Percentiles rank a stretch among this genome's conserved stretches.
Conservation (phyloP, 2,888 invertebrate genomes). For the Drosophila nr. perissopoda region DNA sequence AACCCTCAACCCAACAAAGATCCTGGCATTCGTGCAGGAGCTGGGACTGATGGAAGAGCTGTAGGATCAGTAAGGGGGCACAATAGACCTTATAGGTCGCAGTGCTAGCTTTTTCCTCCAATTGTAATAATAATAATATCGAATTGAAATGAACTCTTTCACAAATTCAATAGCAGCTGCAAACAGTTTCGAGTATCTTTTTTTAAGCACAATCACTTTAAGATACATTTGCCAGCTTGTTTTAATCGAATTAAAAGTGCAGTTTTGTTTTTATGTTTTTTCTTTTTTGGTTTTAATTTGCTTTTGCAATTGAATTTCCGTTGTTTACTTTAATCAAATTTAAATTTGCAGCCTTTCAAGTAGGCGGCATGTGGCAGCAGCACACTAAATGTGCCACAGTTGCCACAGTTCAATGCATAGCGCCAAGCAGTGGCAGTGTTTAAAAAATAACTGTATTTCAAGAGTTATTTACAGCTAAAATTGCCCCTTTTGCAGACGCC, state of each 20-base stretch:
- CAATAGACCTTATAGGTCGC: no score
- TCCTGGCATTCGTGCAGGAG: no score
- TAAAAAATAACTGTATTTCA: not conserved
- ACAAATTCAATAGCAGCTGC: slow-evolving; percentile 1
- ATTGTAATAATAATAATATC: no score
- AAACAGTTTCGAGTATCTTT: not conserved
- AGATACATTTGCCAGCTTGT: slow-evolving; percentile 10
- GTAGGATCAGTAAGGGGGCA: no score
- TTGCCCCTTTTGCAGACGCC: slow-evolving; percentile 8
- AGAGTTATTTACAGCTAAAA: not conserved
- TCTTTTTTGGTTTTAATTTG: slow-evolving; percentile 21
- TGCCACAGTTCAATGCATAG: slow-evolving; percentile 5
- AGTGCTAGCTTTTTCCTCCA: no score
- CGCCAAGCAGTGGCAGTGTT: slow-evolving; percentile 40
- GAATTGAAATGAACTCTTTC: not conserved
- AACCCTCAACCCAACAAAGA: no score
- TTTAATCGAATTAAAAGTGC: slow-evolving; percentile 43
- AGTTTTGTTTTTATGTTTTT: not conserved
- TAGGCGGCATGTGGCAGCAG: slow-evolving; percentile 29
- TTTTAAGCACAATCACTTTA: not conserved
- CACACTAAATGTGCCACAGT: slow-evolving; percentile 14
- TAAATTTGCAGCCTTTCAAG: slow-evolving; percentile 59
- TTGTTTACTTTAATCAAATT: slow-evolving; percentile 66
- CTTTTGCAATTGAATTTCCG: slow-evolving; percentile 68
- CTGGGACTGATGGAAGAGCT: no score